These are phyloP conservation scores for Chloebia gouldiae DNA, from an alignment of 2,113 vertebrate species.

Conservation along the genomic window DNA sequence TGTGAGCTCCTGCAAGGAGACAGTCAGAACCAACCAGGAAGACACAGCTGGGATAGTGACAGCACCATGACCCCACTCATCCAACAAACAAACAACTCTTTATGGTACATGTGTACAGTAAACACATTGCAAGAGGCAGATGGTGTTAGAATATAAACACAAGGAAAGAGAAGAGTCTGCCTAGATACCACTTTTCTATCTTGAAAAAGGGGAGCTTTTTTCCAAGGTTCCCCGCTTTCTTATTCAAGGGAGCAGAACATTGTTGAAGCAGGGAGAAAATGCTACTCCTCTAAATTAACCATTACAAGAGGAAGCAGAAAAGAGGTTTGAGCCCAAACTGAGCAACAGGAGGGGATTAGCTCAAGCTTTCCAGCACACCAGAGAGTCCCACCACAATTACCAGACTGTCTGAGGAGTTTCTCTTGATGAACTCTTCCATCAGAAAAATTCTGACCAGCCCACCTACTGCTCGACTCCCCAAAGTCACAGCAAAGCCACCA, in stretches of 20 bases:
- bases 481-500: fast-evolving
- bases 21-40: background rate
- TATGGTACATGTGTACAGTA: background rate
- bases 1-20: background rate
- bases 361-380: background rate
- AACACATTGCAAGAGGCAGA: background rate
- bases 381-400: background rate
- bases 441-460: background rate
- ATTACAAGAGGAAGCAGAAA: background rate
- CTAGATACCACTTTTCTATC: background rate
- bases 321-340: fast-evolving
- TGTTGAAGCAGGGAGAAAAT: background rate
- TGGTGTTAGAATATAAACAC: background rate
- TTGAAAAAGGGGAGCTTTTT: background rate
- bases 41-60: background rate
- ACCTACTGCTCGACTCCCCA: fast-evolving
- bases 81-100: background rate
- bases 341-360: background rate
- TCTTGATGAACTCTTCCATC: background rate
- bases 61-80: background rate
- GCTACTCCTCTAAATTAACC: background rate
- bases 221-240: background rate
- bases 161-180: background rate
- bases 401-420: background rate
- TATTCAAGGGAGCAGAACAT: fast-evolving